Percentiles rank a stretch among this genome's conserved stretches.
Evolutionary conservation across 2,113 vertebrate species (phyloP).

Genomic region (Epinephelus lanceolatus): DNA sequence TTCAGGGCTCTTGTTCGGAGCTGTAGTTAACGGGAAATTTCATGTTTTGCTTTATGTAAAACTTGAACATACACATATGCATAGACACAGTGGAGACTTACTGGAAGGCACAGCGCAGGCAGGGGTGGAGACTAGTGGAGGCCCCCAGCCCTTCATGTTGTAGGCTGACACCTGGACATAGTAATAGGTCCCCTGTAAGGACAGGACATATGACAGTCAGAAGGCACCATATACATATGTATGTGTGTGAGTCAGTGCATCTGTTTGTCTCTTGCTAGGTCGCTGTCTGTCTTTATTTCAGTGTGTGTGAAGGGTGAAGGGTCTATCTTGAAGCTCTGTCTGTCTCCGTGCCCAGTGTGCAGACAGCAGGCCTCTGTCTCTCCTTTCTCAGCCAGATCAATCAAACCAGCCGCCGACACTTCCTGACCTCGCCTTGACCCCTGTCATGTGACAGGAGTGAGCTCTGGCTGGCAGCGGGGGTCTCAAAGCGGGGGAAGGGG

Average conservation of each 20-base stretch:
- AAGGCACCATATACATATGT: neutral
- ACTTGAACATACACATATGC: slow-evolving; percentile 17
- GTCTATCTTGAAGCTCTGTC: slow-evolving; percentile 26
- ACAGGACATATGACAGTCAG: slow-evolving; percentile 50
- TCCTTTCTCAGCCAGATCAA: slow-evolving; percentile 84
- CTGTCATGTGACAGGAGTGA: slow-evolving; percentile 74
- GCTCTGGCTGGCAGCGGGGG: slow-evolving; percentile 63
- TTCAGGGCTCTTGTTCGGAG: slow-evolving; percentile 12
- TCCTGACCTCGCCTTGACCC: slow-evolving; percentile 75
- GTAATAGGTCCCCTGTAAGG: slow-evolving; percentile 86
- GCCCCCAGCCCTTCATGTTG: slow-evolving; percentile 96
- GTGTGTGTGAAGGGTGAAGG: slow-evolving; percentile 8
- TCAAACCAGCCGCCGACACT: slow-evolving; percentile 75
- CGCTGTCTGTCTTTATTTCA: neutral
- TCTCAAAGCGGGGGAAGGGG: slow-evolving; percentile 36
- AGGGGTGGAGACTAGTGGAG: slow-evolving; percentile 84
- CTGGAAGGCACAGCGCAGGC: slow-evolving; percentile 89
- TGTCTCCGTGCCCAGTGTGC: slow-evolving; percentile 59
- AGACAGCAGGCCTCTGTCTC: slow-evolving; percentile 69
- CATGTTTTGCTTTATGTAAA: slow-evolving; percentile 23
- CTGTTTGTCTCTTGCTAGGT: slow-evolving; percentile 18
- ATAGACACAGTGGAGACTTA: slow-evolving; percentile 78
- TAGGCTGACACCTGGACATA: slow-evolving; percentile 91
- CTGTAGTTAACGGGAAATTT: slow-evolving; percentile 9
- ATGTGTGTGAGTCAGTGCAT: slow-evolving; percentile 6